phyloP scores from a whole-genome alignment of 1,140 invertebrate species.

The Drosophila kohkoa region DNA sequence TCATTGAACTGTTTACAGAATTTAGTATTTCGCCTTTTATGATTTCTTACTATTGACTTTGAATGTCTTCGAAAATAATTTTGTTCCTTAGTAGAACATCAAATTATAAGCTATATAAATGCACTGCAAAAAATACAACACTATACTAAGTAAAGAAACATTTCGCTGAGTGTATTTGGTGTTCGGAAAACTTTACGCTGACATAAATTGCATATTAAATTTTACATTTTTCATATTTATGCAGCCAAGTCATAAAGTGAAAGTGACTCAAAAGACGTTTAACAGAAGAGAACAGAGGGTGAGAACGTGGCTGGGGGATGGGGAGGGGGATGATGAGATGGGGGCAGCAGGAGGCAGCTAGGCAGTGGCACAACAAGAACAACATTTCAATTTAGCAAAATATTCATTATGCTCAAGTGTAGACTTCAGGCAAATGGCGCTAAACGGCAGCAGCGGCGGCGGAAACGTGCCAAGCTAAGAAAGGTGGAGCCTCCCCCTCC shows the following conservation, averaged over 20 bases:
- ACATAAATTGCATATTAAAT: slow-evolving; percentile 82
- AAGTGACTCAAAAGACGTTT: slow-evolving; percentile 65
- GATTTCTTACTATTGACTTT: no score
- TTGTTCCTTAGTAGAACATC: no score
- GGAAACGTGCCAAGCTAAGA: slow-evolving; percentile 68
- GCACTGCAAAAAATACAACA: no score
- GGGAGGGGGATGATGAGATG: background rate
- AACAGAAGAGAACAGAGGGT: slow-evolving; percentile 2
- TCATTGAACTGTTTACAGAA: no score
- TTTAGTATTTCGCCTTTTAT: no score
- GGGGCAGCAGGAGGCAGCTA: background rate
- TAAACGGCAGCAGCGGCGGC: slow-evolving; percentile 63
- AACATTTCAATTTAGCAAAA: slow-evolving; percentile 81
- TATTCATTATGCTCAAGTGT: slow-evolving; percentile 81
- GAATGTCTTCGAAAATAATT: no score
- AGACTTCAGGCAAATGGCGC: slow-evolving; percentile 53
- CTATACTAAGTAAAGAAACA: background rate
- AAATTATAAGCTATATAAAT: background rate
- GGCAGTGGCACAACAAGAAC: slow-evolving; percentile 45
- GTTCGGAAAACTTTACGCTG: slow-evolving; percentile 53
- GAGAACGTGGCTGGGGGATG: no score
- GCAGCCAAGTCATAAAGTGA: slow-evolving; percentile 78
- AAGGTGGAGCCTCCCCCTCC: slow-evolving; percentile 38
- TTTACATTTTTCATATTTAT: slow-evolving; percentile 83
- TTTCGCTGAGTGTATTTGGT: slow-evolving; percentile 17